A percentile compares a stretch with the other conserved stretches of the same genome.
phyloP scores from a whole-genome alignment of 2,888 invertebrate genomes.

The Trissoscelio sp. region DNA sequence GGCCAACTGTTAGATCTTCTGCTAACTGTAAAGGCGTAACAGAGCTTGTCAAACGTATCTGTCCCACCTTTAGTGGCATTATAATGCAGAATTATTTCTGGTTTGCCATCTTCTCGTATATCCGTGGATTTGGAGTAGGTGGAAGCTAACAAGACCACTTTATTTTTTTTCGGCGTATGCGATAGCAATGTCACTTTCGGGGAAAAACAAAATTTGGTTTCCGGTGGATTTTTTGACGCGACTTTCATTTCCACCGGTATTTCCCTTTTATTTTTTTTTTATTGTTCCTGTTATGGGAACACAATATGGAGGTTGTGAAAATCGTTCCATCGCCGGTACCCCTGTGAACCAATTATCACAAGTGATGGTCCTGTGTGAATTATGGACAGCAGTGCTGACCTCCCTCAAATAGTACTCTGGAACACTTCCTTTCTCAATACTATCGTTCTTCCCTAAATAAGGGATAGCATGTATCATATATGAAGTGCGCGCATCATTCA shows the following conservation, averaged over 20 bases:
- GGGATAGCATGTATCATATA: conserved; percentile 71
- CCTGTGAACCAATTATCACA: conserved; percentile 24
- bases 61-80: too few relatives aligned
- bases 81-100: too few relatives aligned
- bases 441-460: conserved; percentile 8
- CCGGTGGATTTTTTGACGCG: conserved; percentile 29
- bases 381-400: conserved; percentile 55
- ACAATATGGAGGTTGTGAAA: conserved; percentile 28
- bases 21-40: too few relatives aligned
- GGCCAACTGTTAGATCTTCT: neutral
- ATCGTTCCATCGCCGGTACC: too few relatives aligned
- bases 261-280: conserved; percentile 69
- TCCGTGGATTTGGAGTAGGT: neutral
- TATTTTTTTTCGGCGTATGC: conserved; percentile 60
- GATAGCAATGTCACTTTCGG: conserved; percentile 33
- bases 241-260: conserved; percentile 59
- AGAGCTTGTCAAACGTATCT: too few relatives aligned
- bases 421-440: neutral
- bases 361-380: conserved; percentile 36
- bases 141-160: conserved; percentile 42
- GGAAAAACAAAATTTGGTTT: conserved; percentile 46
- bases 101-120: too few relatives aligned
- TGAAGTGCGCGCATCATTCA: conserved; percentile 77
- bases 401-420: conserved; percentile 54
- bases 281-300: conserved; percentile 66